Evolutionary conservation across 2,888 invertebrate genomes (phyloP).

Genomic region (Flabesymbios commensalis): DNA sequence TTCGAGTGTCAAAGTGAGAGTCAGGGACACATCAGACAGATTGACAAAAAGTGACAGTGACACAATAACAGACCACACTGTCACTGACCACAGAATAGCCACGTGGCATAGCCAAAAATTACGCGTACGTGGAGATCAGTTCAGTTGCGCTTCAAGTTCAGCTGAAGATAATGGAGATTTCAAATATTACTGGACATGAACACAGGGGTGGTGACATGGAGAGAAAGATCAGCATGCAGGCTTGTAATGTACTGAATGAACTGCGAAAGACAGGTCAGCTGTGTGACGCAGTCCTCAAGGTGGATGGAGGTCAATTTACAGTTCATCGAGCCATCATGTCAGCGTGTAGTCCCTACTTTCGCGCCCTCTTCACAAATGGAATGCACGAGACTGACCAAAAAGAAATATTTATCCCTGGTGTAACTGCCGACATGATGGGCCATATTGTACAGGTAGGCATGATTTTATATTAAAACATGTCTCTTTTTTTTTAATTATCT

Average conservation of each 20-base stretch:
- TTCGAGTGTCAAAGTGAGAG: too few relatives aligned
- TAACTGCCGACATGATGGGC: constrained; percentile 77
- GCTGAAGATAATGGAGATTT: too few relatives aligned
- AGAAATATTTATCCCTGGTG: constrained; percentile 65
- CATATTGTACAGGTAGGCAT: constrained; percentile 15
- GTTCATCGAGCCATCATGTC: constrained; percentile 71
- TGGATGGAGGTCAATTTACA: constrained; percentile 80
- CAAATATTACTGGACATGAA: too few relatives aligned
- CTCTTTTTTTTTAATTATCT: too few relatives aligned
- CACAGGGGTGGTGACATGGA: too few relatives aligned
- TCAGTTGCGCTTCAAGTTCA: too few relatives aligned
- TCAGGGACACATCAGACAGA: too few relatives aligned
- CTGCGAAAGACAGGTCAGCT: constrained; percentile 80
- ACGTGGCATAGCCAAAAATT: too few relatives aligned
- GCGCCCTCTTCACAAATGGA: constrained; percentile 82
- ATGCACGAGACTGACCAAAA: constrained; percentile 61
- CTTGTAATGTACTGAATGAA: constrained; percentile 83
- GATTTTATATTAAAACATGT: background rate
- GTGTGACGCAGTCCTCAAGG: constrained; percentile 82
- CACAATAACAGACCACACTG: too few relatives aligned
- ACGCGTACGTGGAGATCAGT: too few relatives aligned
- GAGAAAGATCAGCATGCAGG: constrained; percentile 80
- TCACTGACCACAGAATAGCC: too few relatives aligned
- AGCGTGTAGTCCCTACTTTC: constrained; percentile 89
- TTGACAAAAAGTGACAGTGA: too few relatives aligned